Conservation (phyloP, 1,140 invertebrate genomes). For the Cheumatopsyche charites region DNA sequence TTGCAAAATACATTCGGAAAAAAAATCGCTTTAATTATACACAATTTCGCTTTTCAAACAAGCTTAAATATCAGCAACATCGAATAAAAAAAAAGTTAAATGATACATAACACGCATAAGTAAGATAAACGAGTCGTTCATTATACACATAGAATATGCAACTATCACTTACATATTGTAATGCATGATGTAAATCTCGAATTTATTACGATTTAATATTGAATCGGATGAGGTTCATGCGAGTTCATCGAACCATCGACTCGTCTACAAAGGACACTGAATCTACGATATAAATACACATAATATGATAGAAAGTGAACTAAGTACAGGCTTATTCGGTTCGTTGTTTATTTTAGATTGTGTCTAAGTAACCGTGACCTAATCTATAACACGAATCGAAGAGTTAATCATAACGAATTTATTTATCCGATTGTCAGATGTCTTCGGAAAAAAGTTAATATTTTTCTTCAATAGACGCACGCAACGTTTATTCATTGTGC, state of each 20-base stretch:
- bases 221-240: background rate
- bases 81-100: too few species aligned
- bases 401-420: constrained; percentile 14
- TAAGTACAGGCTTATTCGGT: constrained; percentile 10
- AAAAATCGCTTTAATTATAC: background rate
- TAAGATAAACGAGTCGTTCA: too few species aligned
- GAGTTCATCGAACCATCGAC: background rate
- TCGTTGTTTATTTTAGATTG: background rate
- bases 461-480: background rate
- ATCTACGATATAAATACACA: background rate
- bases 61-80: too few species aligned
- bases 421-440: background rate
- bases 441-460: background rate
- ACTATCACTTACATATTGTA: too few species aligned
- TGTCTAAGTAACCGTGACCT: constrained; percentile 16
- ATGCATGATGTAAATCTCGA: too few species aligned
- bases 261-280: constrained; percentile 14
- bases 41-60: background rate
- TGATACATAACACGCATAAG: too few species aligned
- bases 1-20: background rate
- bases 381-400: background rate
- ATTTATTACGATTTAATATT: too few species aligned
- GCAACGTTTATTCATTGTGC: background rate
- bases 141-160: too few species aligned
- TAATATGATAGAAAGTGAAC: background rate